Base-by-base conservation (phyloP, 2,888 invertebrate genomes). In the Coenonympha glycerion region DNA sequence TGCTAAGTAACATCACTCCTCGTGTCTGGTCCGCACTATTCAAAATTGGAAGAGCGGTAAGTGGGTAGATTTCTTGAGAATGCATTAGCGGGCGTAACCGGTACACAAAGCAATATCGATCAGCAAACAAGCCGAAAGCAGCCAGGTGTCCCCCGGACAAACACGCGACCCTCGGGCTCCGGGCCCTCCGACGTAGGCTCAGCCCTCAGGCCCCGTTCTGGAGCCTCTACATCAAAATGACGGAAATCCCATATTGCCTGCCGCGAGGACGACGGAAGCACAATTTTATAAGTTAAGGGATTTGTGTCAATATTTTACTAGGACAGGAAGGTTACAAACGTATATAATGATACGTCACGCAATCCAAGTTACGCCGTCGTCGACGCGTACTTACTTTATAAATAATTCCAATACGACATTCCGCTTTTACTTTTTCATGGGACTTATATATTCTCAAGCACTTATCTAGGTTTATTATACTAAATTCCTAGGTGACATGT, bases 251-350 rank as follows among this genome's bases (percentile, higher is more conserved):
- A 87, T 87, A 86, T 85, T 82, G 80, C 80, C 76, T 76, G 78
- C 79, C 77, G 76, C 71, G 73, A 76, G 78, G 76, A 76, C 78
- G 76, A 76, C 78, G 82, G 77, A 78, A 82, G 82, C 73, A 80
- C 79, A 76, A 84, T 86, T 87, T 87, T 86, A 86, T 86, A 87
- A 86, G 83, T 86, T 85, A 84, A 85, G 86, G 87, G 86, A 84
- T 86, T 85, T 84, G 78, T 85, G 87, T 86, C 83, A 87, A 87
- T 86, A 87, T 87, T 87, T 83, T 83, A 87, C 78, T 85, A 87
- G 87, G 86, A 84, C 73, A 70, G 73, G 73, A 19, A 19, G 16
- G 26, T 36, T 46, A 37, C 19, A 26, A 61, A 58, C 59, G 65
- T 61, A 66, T 61, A 66, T 71, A 69, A 63, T 67, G 68, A 61